These are phyloP conservation scores for Amyelois transitella DNA, from an alignment of 1,140 invertebrate species.

Conservation along the genomic window DNA sequence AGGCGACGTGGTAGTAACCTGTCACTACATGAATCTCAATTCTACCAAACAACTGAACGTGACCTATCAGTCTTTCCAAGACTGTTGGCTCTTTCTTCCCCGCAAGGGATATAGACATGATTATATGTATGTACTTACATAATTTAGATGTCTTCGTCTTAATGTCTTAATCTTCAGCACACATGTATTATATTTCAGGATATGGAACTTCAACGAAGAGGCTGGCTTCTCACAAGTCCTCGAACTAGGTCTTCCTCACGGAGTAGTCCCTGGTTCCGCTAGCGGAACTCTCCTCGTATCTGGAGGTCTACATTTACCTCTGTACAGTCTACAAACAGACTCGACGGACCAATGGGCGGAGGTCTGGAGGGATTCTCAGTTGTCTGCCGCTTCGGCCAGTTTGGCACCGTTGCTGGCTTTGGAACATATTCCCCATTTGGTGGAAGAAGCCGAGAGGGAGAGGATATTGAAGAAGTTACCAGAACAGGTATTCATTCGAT, in stretches of 20 bases:
- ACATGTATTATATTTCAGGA: conserved; percentile 59
- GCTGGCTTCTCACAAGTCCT: conserved; percentile 80
- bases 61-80: too few species aligned
- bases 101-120: too few species aligned
- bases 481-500: conserved; percentile 52
- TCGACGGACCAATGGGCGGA: conserved; percentile 49
- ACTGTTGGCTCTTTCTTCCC: too few species aligned
- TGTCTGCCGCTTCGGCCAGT: conserved; percentile 54
- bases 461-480: conserved; percentile 69
- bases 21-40: too few species aligned
- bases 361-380: conserved; percentile 56
- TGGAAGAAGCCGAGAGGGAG: conserved; percentile 62
- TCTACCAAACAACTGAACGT: too few species aligned
- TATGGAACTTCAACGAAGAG: conserved; percentile 82
- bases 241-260: conserved; percentile 77
- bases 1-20: too few species aligned
- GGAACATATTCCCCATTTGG: conserved; percentile 69
- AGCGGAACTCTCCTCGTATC: conserved; percentile 75
- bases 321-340: conserved; percentile 49
- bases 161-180: too few species aligned
- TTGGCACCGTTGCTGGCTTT: conserved; percentile 62
- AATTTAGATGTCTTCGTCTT: too few species aligned
- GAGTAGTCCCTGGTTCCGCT: conserved; percentile 78
- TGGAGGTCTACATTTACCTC: conserved; percentile 76
- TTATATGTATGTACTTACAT: too few species aligned